Conservation (phyloP, 2,888 invertebrate species). For the Tenthredo scrophulariae region DNA sequence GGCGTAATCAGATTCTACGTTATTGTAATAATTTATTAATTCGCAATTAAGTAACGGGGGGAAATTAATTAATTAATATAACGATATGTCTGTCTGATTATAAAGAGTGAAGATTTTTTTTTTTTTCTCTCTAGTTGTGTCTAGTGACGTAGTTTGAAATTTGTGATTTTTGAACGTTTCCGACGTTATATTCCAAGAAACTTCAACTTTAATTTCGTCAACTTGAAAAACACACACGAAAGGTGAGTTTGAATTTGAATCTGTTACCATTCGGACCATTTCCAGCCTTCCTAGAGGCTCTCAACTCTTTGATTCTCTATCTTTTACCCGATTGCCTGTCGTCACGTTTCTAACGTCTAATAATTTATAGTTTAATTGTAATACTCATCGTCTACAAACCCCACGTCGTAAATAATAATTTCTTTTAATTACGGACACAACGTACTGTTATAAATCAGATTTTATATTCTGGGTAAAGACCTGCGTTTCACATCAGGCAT, state of each 20-base stretch:
- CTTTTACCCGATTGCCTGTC: no score
- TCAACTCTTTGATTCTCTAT: background rate
- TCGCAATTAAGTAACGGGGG: background rate
- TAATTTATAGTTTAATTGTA: background rate
- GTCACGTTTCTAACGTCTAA: background rate
- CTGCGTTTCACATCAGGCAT: background rate
- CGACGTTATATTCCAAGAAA: background rate
- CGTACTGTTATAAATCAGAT: background rate
- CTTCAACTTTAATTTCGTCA: background rate
- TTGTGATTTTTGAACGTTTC: background rate
- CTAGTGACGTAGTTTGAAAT: conserved; percentile 1
- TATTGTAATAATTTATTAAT: background rate
- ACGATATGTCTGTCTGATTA: conserved; percentile 32
- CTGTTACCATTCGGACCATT: background rate
- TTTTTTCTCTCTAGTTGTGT: background rate
- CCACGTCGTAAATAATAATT: background rate
- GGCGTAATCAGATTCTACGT: conserved; percentile 1
- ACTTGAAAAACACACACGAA: background rate
- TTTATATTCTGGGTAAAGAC: background rate
- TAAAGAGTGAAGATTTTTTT: background rate
- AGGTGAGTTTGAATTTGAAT: conserved; percentile 21
- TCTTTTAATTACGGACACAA: background rate
- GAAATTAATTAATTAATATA: background rate
- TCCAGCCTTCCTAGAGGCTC: background rate
- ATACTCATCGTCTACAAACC: background rate